These are phyloP conservation scores for Catotricha subobsoleta DNA, from an alignment of 2,888 invertebrate genomes.

Conservation along the genomic window DNA sequence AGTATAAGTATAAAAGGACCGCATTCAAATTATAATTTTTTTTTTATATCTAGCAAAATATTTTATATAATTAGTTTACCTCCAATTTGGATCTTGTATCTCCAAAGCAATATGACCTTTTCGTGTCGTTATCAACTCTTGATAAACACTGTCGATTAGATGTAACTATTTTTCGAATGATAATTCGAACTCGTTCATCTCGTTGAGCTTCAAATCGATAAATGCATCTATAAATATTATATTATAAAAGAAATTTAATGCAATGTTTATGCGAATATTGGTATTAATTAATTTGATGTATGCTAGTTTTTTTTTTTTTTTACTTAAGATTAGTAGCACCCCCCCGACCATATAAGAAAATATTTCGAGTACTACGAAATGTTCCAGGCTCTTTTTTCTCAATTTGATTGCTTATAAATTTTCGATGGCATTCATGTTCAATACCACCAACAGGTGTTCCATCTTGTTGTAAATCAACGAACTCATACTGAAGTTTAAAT, in stretches of 20 bases:
- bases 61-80: slow-evolving; percentile 16
- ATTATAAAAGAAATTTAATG: no score
- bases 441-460: slow-evolving; percentile 59
- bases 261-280: no score
- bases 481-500: slow-evolving; percentile 73
- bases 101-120: slow-evolving; percentile 51
- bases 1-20: slow-evolving; percentile 1
- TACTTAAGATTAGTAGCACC: slow-evolving; percentile 66
- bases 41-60: slow-evolving; percentile 1
- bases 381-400: slow-evolving; percentile 43
- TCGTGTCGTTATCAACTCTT: slow-evolving; percentile 38
- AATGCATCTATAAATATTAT: slow-evolving; percentile 43
- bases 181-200: slow-evolving; percentile 60
- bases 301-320: slow-evolving; percentile 10
- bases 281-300: no score
- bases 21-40: not conserved
- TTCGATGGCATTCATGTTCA: slow-evolving; percentile 45
- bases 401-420: slow-evolving; percentile 46
- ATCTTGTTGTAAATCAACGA: slow-evolving; percentile 72
- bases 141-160: slow-evolving; percentile 33
- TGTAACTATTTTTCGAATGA: slow-evolving; percentile 53
- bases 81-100: slow-evolving; percentile 50
- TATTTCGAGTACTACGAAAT: slow-evolving; percentile 63
- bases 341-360: slow-evolving; percentile 72
- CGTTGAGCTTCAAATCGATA: slow-evolving; percentile 75